These are phyloP conservation scores for Sebastes dallii DNA, from an alignment of 2,797 vertebrate species.

Conservation along the genomic window DNA sequence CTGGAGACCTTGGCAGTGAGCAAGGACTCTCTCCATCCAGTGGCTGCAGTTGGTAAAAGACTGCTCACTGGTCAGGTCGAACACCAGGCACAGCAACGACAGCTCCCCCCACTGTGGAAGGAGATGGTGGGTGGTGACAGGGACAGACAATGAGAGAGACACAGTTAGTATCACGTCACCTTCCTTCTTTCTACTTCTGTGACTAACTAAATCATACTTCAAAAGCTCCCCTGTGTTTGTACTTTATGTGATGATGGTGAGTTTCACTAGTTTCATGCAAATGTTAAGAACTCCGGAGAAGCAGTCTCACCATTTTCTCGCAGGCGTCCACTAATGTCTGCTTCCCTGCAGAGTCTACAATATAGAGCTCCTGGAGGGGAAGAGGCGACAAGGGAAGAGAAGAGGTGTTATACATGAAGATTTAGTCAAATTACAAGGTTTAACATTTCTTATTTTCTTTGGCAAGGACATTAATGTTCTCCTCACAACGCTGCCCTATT, in stretches of 20 bases:
- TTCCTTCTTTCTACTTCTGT: not conserved
- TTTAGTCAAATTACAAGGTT: constrained; percentile 26
- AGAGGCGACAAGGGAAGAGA: not conserved
- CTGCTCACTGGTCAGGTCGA: constrained; percentile 89
- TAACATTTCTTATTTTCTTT: constrained; percentile 19
- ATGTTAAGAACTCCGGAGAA: constrained; percentile 7
- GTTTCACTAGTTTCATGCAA: constrained; percentile 11
- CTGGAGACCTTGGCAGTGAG: constrained; percentile 74
- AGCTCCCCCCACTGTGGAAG: constrained; percentile 89
- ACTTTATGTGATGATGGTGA: not conserved
- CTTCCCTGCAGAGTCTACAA: constrained; percentile 94
- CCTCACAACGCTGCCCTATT: not conserved
- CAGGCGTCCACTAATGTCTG: constrained; percentile 90
- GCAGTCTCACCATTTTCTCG: constrained; percentile 88
- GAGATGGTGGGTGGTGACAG: not conserved
- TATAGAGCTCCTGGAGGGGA: constrained; percentile 90
- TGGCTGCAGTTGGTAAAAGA: constrained; percentile 88
- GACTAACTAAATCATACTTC: not conserved
- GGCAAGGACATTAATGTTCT: constrained; percentile 4
- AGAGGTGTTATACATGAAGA: not conserved
- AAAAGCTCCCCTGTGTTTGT: not conserved
- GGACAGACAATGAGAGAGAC: not conserved
- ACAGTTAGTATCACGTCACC: not conserved
- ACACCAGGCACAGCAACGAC: constrained; percentile 89
- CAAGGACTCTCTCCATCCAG: constrained; percentile 88